Percentiles rank a stretch among this genome's conserved stretches.
Evolutionary conservation across 2,888 invertebrate species (phyloP).

Genomic region (Clanis bilineata): DNA sequence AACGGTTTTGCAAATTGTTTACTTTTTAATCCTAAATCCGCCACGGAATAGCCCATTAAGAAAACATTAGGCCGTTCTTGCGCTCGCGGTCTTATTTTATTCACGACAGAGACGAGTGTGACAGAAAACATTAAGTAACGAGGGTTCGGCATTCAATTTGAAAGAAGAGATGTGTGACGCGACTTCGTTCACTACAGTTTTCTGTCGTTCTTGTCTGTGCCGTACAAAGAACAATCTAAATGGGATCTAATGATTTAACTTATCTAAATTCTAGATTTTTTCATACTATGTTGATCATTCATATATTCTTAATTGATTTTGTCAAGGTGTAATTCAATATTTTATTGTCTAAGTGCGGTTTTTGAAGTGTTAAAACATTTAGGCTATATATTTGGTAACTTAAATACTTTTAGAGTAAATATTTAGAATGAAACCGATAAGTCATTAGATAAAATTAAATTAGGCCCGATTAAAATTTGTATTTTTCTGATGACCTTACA

Average conservation of each 20-base stretch:
- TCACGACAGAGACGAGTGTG: no score
- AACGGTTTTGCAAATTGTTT: no score
- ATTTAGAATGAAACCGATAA: not conserved
- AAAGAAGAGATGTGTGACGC: no score
- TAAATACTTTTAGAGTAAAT: slow-evolving; percentile 18
- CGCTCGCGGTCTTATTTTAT: no score
- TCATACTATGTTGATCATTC: slow-evolving; percentile 3
- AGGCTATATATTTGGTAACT: slow-evolving; percentile 20
- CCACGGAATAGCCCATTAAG: no score
- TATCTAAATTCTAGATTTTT: not conserved
- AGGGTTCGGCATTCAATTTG: no score
- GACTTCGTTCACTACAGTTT: no score
- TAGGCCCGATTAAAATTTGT: slow-evolving; percentile 2
- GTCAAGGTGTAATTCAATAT: not conserved
- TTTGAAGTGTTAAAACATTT: slow-evolving; percentile 11
- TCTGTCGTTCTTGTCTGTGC: no score
- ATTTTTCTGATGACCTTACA: not conserved
- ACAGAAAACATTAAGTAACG: no score
- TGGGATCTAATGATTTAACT: not conserved
- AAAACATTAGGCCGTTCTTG: no score
- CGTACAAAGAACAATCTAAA: not conserved
- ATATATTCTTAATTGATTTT: slow-evolving; percentile 10
- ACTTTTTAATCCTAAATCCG: no score
- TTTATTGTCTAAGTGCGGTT: slow-evolving; percentile 16
- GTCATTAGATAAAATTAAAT: slow-evolving; percentile 6